These are phyloP conservation scores for Opisthocomus hoazin DNA, from an alignment of 2,113 vertebrate species.

Conservation along the genomic window DNA sequence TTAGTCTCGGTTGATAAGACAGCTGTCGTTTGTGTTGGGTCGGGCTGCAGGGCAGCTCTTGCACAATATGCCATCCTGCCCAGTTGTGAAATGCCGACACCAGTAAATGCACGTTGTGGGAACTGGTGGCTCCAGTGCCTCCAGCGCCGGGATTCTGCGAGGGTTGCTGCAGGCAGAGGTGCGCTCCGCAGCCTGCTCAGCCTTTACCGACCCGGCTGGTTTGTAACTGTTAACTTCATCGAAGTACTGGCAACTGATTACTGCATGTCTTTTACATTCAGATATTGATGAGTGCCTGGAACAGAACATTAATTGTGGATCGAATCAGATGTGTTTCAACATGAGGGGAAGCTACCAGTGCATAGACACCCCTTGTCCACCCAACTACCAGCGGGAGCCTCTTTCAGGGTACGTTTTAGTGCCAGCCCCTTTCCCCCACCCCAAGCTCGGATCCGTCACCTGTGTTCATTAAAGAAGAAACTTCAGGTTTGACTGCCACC, in stretches of 20 bases:
- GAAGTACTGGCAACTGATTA: background rate
- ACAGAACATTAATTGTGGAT: conserved; percentile 86
- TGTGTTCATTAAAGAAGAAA: background rate
- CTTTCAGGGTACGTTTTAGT: conserved; percentile 80
- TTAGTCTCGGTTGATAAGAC: background rate
- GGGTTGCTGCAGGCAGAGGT: background rate
- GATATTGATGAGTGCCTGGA: conserved; percentile 93
- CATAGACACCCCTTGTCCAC: conserved; percentile 93
- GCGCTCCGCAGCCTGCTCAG: background rate
- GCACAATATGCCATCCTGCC: background rate
- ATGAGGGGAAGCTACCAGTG: conserved; percentile 93
- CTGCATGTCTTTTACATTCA: conserved; percentile 20
- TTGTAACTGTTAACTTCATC: background rate
- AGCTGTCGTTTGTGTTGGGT: background rate
- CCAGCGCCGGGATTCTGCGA: background rate
- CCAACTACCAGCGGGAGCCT: conserved; percentile 85
- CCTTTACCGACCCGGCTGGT: background rate
- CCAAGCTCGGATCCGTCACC: background rate
- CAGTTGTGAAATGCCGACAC: background rate
- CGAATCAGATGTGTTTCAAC: conserved; percentile 95
- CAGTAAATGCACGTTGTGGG: background rate
- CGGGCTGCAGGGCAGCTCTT: background rate
- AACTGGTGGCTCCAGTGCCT: background rate
- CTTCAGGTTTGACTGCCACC: background rate
- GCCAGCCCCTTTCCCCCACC: background rate